Evolutionary conservation across 1,140 invertebrate genomes (phyloP).

Genomic region (Hyles vespertilio): DNA sequence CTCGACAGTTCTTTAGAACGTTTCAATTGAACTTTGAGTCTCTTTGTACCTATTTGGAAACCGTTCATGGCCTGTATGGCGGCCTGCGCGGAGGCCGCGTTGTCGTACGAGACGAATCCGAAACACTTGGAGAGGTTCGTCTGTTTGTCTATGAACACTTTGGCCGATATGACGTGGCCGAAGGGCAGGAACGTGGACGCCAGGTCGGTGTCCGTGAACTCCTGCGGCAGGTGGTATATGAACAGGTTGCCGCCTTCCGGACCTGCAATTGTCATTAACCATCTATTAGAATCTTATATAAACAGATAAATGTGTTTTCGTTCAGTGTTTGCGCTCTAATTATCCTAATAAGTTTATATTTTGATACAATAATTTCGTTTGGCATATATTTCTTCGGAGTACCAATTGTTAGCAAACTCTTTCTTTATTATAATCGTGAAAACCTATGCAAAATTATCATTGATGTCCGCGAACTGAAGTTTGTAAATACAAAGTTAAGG

Average conservation of each 20-base stretch:
- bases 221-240: constrained; percentile 98
- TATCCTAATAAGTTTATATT: no score
- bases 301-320: no score
- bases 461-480: no score
- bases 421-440: no score
- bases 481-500: no score
- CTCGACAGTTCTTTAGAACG: constrained; percentile 93
- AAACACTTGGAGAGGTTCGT: constrained; percentile 99
- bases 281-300: no score
- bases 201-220: constrained; percentile 96
- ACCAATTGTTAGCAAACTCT: no score
- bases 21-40: constrained; percentile 98
- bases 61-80: constrained; percentile 98
- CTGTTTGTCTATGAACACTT: constrained; percentile 99
- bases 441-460: no score
- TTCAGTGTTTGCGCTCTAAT: no score
- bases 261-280: constrained; percentile 72
- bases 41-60: constrained; percentile 97
- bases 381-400: no score
- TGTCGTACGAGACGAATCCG: constrained; percentile 98
- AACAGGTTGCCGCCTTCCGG: constrained; percentile 98
- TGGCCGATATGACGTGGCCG: constrained; percentile 97
- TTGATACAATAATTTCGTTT: no score
- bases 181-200: constrained; percentile 96
- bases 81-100: constrained; percentile 92